Percentiles rank a stretch among this genome's conserved stretches.
These are phyloP conservation scores for Poeciliopsis prolifica DNA, from an alignment of 2,113 vertebrate species.

Conservation along the genomic window DNA sequence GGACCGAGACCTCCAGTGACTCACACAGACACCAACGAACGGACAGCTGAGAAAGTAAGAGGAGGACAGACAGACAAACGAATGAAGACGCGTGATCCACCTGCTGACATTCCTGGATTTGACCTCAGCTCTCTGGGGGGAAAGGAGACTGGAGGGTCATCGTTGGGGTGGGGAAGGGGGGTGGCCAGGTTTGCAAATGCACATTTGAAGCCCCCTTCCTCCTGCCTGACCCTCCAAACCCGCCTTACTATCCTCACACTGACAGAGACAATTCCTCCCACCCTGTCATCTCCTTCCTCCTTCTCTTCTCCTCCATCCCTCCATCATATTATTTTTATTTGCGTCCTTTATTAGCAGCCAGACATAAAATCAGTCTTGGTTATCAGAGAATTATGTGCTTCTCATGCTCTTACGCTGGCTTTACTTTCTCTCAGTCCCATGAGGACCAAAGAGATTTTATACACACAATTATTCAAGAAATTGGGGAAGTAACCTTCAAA, in stretches of 20 bases:
- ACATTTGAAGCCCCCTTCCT: conserved; percentile 28
- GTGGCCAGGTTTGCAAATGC: conserved; percentile 30
- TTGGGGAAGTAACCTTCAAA: neutral
- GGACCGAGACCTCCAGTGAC: conserved; percentile 93
- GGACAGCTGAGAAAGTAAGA: conserved; percentile 10
- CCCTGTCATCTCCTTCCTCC: conserved; percentile 12
- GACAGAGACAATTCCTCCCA: conserved; percentile 31
- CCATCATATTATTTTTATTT: conserved; percentile 18
- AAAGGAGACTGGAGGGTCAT: conserved; percentile 9
- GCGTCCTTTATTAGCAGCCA: conserved; percentile 2
- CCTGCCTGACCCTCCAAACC: conserved; percentile 10
- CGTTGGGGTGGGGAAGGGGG: neutral
- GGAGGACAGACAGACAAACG: conserved; percentile 9
- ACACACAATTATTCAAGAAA: neutral
- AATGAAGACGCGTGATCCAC: conserved; percentile 39
- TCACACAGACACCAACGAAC: neutral
- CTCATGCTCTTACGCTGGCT: conserved; percentile 29
- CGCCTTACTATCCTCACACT: conserved; percentile 28
- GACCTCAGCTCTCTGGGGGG: conserved; percentile 40
- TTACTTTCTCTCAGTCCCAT: conserved; percentile 28
- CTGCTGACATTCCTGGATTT: conserved; percentile 78
- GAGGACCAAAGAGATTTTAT: conserved; percentile 66
- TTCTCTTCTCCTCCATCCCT: conserved; percentile 24
- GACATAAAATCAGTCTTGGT: conserved; percentile 6
- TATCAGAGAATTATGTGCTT: conserved; percentile 9